phyloP scores from a whole-genome alignment of 2,797 vertebrate species.

The Macropus fuliginosus region DNA sequence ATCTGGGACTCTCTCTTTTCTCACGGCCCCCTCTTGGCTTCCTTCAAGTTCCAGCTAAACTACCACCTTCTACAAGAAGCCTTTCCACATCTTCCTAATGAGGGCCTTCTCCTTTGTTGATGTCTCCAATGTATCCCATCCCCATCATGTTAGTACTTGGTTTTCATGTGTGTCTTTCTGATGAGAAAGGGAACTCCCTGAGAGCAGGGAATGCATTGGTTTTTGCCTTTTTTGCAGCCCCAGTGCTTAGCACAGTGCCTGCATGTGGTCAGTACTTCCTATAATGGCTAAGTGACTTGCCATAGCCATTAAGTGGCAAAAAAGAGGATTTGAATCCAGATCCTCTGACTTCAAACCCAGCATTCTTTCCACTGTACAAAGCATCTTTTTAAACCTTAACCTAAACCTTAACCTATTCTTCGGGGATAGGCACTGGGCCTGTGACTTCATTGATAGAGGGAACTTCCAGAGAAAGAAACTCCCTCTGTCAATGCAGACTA shows the following conservation, averaged over 20 bases:
- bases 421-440: not conserved
- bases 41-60: not conserved
- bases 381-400: not conserved
- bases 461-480: not conserved
- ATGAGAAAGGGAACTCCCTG: not conserved
- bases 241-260: not conserved
- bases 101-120: not conserved
- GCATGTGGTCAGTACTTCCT: not conserved
- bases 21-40: not conserved
- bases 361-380: not conserved
- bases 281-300: not conserved
- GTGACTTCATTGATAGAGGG: not conserved
- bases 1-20: not conserved
- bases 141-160: not conserved
- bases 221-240: not conserved
- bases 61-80: not conserved
- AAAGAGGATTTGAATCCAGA: not conserved
- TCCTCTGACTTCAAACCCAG: not conserved
- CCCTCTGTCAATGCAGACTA: not conserved
- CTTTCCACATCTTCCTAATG: not conserved
- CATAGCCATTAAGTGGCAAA: not conserved
- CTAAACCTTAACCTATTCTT: not conserved
- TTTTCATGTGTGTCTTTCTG: not conserved
- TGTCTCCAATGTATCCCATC: not conserved
- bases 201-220: too few species aligned